Evolutionary conservation across 2,888 invertebrate genomes (phyloP).

Genomic region (Achlya flavicornis): DNA sequence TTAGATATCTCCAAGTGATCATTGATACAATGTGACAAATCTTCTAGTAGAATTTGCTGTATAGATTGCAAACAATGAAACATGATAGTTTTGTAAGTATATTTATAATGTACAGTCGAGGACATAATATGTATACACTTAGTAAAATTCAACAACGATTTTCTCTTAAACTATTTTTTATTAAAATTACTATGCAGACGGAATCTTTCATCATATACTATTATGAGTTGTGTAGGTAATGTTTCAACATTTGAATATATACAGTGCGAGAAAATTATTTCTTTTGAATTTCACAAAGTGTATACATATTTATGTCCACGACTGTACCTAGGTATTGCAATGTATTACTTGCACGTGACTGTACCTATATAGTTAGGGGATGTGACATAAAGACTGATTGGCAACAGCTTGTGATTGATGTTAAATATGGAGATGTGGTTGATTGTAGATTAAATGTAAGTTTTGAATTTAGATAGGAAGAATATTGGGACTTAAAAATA

Average conservation of each 20-base stretch:
- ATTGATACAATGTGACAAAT: not conserved
- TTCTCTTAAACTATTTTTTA: too few species aligned
- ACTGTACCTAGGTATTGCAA: not conserved
- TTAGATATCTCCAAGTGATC: not conserved
- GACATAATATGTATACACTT: too few species aligned
- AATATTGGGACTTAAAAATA: slow-evolving; percentile 56
- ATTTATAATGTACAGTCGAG: not conserved
- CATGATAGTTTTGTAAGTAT: not conserved
- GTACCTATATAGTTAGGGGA: slow-evolving; percentile 46
- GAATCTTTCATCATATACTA: too few species aligned
- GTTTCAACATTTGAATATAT: too few species aligned
- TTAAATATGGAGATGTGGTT: slow-evolving; percentile 59
- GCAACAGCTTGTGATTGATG: slow-evolving; percentile 77
- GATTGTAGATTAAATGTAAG: slow-evolving; percentile 64
- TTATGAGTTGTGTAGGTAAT: too few species aligned
- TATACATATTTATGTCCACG: too few species aligned
- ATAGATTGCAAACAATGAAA: not conserved
- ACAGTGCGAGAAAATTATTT: too few species aligned
- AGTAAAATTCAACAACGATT: too few species aligned
- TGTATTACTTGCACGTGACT: slow-evolving; percentile 15
- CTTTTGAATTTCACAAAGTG: too few species aligned
- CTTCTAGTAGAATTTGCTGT: not conserved
- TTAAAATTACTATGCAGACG: too few species aligned
- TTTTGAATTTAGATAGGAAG: slow-evolving; percentile 52
- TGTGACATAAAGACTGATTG: slow-evolving; percentile 72